Conservation (phyloP, 2,113 vertebrate species). For the Oostethus manadensis region DNA sequence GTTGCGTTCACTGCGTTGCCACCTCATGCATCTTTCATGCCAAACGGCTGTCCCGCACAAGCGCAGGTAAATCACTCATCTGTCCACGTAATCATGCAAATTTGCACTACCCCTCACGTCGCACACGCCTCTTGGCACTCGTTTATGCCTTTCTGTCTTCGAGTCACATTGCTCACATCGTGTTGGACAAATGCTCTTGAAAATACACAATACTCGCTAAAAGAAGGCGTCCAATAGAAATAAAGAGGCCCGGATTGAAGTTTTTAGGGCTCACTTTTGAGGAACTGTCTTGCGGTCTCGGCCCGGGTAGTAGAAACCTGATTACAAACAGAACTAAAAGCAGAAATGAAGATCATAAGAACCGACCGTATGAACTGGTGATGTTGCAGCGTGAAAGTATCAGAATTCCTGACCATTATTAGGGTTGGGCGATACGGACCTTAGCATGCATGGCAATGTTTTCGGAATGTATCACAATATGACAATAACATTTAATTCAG, state of each 20-base stretch:
- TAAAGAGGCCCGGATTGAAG: not conserved
- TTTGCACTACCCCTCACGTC: slow-evolving; percentile 61
- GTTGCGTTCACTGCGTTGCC: slow-evolving; percentile 36
- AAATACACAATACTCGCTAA: not conserved
- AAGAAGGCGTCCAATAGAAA: not conserved
- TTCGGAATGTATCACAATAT: no score
- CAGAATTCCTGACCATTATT: no score
- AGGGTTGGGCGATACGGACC: no score
- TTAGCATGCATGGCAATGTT: no score
- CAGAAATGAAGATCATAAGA: no score
- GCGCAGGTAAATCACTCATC: slow-evolving; percentile 69
- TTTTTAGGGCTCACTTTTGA: not conserved
- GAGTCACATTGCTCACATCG: slow-evolving; percentile 43
- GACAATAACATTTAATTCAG: no score
- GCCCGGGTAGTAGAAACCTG: not conserved
- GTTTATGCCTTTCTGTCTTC: slow-evolving; percentile 54
- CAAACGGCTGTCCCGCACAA: slow-evolving; percentile 63
- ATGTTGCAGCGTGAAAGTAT: no score
- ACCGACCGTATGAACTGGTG: no score
- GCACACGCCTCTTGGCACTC: slow-evolving; percentile 52
- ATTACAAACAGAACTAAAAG: not conserved
- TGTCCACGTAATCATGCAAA: slow-evolving; percentile 73
- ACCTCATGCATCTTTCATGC: slow-evolving; percentile 52
- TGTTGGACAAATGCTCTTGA: slow-evolving; percentile 1
- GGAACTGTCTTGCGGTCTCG: not conserved